Percentiles rank a stretch among this genome's conserved stretches.
Evolutionary conservation across 2,888 invertebrate genomes (phyloP).

Genomic region (Chorisops tibialis): DNA sequence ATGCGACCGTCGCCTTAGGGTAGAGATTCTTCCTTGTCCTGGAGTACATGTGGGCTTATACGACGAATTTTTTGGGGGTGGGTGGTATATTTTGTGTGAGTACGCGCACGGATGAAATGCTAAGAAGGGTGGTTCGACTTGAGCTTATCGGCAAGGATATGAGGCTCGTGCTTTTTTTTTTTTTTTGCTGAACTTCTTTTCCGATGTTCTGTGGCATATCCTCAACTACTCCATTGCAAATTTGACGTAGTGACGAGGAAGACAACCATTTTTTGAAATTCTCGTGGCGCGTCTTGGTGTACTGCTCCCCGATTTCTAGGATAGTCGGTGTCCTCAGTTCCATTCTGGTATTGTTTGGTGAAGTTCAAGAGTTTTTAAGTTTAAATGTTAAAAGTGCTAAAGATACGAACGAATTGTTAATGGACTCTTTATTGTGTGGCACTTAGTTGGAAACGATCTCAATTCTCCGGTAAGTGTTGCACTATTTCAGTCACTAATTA

Average conservation of each 20-base stretch:
- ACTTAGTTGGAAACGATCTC: too few species aligned
- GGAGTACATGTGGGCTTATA: conserved; percentile 27
- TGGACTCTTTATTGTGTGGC: too few species aligned
- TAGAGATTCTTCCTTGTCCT: conserved; percentile 23
- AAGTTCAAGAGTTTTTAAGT: neutral
- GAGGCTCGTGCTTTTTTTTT: conserved; percentile 18
- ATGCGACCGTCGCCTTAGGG: conserved; percentile 25
- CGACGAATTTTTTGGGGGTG: conserved; percentile 11
- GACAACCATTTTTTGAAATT: conserved; percentile 22
- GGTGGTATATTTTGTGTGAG: conserved; percentile 27
- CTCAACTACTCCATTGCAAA: conserved; percentile 32
- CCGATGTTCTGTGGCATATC: conserved; percentile 28
- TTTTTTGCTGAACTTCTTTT: conserved; percentile 18
- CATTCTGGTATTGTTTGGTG: conserved; percentile 5
- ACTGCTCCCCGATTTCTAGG: neutral
- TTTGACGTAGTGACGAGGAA: conserved; percentile 31
- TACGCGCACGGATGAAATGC: conserved; percentile 32
- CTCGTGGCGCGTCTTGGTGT: conserved; percentile 14
- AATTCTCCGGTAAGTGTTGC: too few species aligned
- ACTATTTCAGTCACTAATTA: too few species aligned
- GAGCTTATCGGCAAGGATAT: conserved; percentile 33
- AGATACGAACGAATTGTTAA: too few species aligned
- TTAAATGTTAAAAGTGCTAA: too few species aligned
- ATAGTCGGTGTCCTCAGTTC: conserved; percentile 1
- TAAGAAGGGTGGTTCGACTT: conserved; percentile 32